These are phyloP conservation scores for Wiebesia pumilae DNA, from an alignment of 1,140 invertebrate species.

Conservation along the genomic window DNA sequence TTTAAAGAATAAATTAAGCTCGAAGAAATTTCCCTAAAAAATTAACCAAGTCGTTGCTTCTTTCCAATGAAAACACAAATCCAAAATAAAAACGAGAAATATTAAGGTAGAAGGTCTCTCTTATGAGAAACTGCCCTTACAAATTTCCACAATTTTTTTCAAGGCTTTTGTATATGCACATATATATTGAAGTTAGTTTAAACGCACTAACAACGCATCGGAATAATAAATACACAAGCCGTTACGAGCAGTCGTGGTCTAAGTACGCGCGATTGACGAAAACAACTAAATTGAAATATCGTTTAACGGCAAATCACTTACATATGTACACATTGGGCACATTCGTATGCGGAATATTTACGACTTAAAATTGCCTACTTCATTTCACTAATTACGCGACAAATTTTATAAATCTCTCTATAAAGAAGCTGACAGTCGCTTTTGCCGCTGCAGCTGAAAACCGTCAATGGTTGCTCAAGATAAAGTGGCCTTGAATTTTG, in stretches of 20 bases:
- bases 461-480: background rate
- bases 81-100: background rate
- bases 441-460: background rate
- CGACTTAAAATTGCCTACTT: background rate
- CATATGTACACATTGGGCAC: background rate
- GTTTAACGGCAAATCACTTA: background rate
- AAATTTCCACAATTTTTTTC: background rate
- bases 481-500: background rate
- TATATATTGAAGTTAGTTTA: background rate
- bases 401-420: background rate
- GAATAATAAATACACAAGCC: background rate
- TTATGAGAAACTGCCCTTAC: background rate
- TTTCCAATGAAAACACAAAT: background rate
- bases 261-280: background rate
- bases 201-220: background rate
- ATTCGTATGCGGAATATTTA: background rate
- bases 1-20: background rate
- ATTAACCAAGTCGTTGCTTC: background rate
- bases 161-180: background rate
- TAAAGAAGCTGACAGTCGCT: background rate
- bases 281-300: background rate
- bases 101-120: no score
- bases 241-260: background rate
- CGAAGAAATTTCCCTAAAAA: constrained; percentile 18
- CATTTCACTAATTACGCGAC: background rate